Conservation (phyloP, 2,888 invertebrate species). For the Heterodera filipjevi region DNA sequence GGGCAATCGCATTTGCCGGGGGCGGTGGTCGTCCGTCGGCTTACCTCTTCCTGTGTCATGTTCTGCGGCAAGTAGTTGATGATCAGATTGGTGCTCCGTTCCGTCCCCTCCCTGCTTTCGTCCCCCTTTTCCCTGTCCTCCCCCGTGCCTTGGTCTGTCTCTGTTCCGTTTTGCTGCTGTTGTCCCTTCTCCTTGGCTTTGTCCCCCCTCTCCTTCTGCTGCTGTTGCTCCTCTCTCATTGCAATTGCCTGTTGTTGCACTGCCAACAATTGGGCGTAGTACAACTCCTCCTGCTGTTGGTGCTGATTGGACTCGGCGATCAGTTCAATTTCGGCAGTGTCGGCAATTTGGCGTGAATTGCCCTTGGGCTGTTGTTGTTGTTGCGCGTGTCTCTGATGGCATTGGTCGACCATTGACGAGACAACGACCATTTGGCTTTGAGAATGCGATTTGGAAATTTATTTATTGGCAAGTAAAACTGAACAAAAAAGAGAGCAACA, state of each 20-base stretch:
- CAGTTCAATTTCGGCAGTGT: neutral
- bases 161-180: neutral
- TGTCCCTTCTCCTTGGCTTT: too few relatives aligned
- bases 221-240: neutral
- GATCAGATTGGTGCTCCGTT: slow-evolving; percentile 73
- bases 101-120: slow-evolving; percentile 22
- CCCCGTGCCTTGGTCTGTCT: neutral
- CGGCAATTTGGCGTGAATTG: neutral
- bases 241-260: slow-evolving; percentile 36
- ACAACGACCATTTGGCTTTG: slow-evolving; percentile 16
- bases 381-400: neutral
- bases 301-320: slow-evolving; percentile 12
- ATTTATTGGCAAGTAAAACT: neutral
- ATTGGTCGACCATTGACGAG: slow-evolving; percentile 15
- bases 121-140: slow-evolving; percentile 23
- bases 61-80: slow-evolving; percentile 99
- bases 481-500: neutral
- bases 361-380: neutral
- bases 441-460: neutral
- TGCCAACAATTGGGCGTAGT: slow-evolving; percentile 36
- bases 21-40: neutral
- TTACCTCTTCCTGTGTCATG: slow-evolving; percentile 80
- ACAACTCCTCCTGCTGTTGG: slow-evolving; percentile 20
- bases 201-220: neutral
- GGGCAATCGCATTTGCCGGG: too few relatives aligned